Percentiles rank a stretch among this genome's conserved stretches.
These are phyloP conservation scores for Azemiops feae DNA, from an alignment of 2,113 vertebrate genomes.

Conservation along the genomic window DNA sequence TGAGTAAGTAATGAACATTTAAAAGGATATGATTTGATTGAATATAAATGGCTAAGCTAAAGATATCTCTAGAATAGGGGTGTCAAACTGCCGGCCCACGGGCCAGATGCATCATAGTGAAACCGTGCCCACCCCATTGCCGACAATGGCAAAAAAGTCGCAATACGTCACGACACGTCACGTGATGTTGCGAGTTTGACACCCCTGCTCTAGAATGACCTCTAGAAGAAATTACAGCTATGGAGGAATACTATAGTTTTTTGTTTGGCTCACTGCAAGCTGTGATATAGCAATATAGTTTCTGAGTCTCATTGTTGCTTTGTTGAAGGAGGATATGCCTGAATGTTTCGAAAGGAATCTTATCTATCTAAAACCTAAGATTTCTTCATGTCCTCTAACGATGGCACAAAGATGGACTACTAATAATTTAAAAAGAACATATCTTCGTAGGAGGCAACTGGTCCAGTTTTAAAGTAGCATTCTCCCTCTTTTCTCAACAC, in stretches of 20 bases:
- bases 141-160: too few species aligned
- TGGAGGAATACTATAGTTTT: not conserved
- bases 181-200: too few species aligned
- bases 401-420: not conserved
- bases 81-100: too few species aligned
- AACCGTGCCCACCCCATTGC: too few species aligned
- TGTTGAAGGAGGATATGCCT: not conserved
- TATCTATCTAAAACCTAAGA: not conserved
- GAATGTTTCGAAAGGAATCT: not conserved
- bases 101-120: too few species aligned
- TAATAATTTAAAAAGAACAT: not conserved
- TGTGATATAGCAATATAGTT: not conserved
- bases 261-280: not conserved
- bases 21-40: not conserved
- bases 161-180: too few species aligned
- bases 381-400: not conserved
- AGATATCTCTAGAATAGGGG: not conserved
- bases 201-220: not conserved
- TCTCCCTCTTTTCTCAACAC: not conserved
- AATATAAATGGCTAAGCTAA: not conserved
- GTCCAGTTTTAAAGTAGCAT: not conserved
- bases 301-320: not conserved
- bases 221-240: not conserved
- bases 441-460: not conserved
- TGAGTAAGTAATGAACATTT: not conserved